phyloP scores from a whole-genome alignment of 2,888 invertebrate species.

The Cephus runcator region DNA sequence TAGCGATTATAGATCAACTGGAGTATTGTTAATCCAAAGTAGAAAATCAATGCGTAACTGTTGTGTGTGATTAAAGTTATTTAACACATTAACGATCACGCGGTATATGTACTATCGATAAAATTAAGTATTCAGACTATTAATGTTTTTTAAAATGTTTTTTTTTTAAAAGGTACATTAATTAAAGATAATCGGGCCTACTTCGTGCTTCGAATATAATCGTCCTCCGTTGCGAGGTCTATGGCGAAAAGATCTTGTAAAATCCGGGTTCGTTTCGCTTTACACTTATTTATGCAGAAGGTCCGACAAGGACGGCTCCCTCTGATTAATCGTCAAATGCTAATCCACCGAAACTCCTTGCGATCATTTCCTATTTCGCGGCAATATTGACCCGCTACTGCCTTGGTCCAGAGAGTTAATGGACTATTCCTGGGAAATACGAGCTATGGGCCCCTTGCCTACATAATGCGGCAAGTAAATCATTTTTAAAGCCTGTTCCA shows the following conservation, averaged over 20 bases:
- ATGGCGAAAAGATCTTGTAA: not conserved
- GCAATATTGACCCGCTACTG: constrained; percentile 6
- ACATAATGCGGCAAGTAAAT: not conserved
- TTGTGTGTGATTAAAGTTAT: not conserved
- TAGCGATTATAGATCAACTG: not conserved
- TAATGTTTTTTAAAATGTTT: not conserved
- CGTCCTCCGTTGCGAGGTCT: not conserved
- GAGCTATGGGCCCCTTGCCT: not conserved
- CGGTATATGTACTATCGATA: not conserved
- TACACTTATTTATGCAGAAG: not conserved
- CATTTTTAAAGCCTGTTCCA: not conserved
- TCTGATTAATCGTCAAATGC: constrained; percentile 17
- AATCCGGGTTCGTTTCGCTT: not conserved
- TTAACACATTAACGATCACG: not conserved
- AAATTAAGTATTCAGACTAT: not conserved
- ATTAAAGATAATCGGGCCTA: not conserved
- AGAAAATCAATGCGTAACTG: not conserved
- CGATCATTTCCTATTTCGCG: constrained; percentile 14
- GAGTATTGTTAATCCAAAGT: not conserved
- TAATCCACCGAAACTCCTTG: constrained; percentile 11
- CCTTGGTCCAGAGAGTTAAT: not conserved
- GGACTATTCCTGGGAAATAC: not conserved
- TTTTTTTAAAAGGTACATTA: not conserved
- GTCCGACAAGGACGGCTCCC: not conserved
- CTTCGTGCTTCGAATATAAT: not conserved